phyloP scores from a whole-genome alignment of 2,888 invertebrate genomes.

The Cheilosia urbana region DNA sequence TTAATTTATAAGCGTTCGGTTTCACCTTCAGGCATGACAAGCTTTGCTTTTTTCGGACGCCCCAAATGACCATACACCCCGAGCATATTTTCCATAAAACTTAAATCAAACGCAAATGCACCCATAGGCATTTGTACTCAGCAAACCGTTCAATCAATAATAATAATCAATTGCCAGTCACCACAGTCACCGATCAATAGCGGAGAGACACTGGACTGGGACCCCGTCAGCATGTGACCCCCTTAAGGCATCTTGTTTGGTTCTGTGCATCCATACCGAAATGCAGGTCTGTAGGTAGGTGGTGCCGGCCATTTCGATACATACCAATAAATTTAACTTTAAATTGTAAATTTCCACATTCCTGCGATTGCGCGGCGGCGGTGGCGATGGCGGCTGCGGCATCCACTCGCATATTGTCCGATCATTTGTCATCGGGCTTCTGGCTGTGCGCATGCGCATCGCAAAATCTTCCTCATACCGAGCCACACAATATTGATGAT shows the following conservation, averaged over 20 bases:
- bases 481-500: conserved; percentile 63
- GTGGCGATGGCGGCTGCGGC: conserved; percentile 2
- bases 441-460: conserved; percentile 57
- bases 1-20: conserved; percentile 54
- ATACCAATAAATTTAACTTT: conserved; percentile 72
- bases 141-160: conserved; percentile 71
- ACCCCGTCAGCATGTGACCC: conserved; percentile 69
- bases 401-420: conserved; percentile 55
- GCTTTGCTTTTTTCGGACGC: conserved; percentile 23
- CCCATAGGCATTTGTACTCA: conserved; percentile 20
- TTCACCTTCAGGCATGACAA: conserved; percentile 31
- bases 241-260: conserved; percentile 57
- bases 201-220: conserved; percentile 9
- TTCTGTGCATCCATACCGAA: conserved; percentile 38
- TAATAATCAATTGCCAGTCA: conserved; percentile 68
- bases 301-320: conserved; percentile 64
- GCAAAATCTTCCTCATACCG: conserved; percentile 68
- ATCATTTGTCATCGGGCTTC: conserved; percentile 74
- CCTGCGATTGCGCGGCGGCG: conserved; percentile 31
- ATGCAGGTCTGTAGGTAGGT: conserved; percentile 75
- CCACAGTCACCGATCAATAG: conserved; percentile 15
- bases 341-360: conserved; percentile 73
- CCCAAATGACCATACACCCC: conserved; percentile 29
- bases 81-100: conserved; percentile 9
- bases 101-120: conserved; percentile 58